Base-by-base conservation (phyloP, 2,888 invertebrate species). In the Netelia inedita region DNA sequence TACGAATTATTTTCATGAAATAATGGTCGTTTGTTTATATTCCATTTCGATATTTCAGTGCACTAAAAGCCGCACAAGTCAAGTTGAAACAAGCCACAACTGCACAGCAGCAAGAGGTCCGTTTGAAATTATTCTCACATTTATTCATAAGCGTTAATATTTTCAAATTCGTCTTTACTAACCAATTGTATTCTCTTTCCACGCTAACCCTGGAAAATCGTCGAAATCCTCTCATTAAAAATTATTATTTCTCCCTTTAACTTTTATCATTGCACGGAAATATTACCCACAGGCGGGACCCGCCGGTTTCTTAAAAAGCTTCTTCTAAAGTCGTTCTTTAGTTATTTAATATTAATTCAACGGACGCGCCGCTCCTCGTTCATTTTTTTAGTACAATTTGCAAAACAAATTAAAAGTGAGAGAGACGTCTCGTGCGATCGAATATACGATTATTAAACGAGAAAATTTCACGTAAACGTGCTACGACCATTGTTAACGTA, bases 241-340 rank as follows among this genome's bases (percentile, higher is more conserved):
- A 14, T 43, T 74, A 46, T 50, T 23, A 59, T 41, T 41, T 5
- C 2, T 46, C n/a, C 57, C 19, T 6, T 28, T 63, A 14, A 16
- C 11, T 28, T 3, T 55, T 59, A 14, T 19, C n/a, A 19, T 35
- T 43, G 28, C 16, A 59, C 19, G 11, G 23, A 11, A 50, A 46
- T 72, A 53, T 69, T 65, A 50, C 1, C 14, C 57, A 19, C 78
- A 98, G 98, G 97, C 98, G 95, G 98, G 98, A 94, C 97, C 98
- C 94, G 97, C 98, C 95, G 97, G 97, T 95, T 98, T 98, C 96
- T 96, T 98, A 95, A 98, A 98, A 96, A 98, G 98, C 96, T 97
- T 98, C 96, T 98, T 98, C 96, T 98, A 98, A 97, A 91, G 90
- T 91, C 90, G 89, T 91, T 91, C 16, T 43, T 57, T 43, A 16